phyloP scores from a whole-genome alignment of 2,888 invertebrate genomes.

The Xanthorhoe spadicearia region DNA sequence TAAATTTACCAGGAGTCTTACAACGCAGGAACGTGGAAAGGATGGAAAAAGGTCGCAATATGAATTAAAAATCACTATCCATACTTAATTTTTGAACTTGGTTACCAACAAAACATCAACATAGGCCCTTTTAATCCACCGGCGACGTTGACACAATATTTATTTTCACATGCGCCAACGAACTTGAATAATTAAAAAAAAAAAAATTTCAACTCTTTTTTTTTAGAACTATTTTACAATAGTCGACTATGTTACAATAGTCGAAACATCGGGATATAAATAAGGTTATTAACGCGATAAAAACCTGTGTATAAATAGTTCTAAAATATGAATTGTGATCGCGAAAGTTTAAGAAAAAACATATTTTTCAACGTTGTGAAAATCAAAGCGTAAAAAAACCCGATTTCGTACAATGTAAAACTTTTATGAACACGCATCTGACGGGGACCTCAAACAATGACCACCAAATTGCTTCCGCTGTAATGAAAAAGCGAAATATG shows the following conservation, averaged over 20 bases:
- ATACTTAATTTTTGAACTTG: neutral
- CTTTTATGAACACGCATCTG: constrained; percentile 7
- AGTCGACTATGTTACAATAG: too few species aligned
- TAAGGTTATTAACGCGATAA: too few species aligned
- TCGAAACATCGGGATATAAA: too few species aligned
- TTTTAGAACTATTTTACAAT: too few species aligned
- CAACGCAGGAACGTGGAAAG: constrained; percentile 47
- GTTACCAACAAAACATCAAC: neutral
- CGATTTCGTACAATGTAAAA: constrained; percentile 1
- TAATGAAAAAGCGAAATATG: constrained; percentile 32
- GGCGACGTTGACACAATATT: neutral
- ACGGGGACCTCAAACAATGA: constrained; percentile 41
- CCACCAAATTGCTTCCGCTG: constrained; percentile 45
- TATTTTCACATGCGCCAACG: neutral
- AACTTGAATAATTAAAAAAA: neutral
- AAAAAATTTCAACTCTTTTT: too few species aligned
- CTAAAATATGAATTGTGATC: too few species aligned
- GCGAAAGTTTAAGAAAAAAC: too few species aligned
- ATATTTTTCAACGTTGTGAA: neutral
- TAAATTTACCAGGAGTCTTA: constrained; percentile 58
- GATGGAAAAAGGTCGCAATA: constrained; percentile 47
- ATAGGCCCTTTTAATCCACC: too few species aligned
- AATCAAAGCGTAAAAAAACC: constrained; percentile 2
- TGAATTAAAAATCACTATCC: constrained; percentile 49
- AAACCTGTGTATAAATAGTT: too few species aligned